Base-by-base conservation (phyloP, 1,140 invertebrate genomes). In the Euura saliciscinereae region DNA sequence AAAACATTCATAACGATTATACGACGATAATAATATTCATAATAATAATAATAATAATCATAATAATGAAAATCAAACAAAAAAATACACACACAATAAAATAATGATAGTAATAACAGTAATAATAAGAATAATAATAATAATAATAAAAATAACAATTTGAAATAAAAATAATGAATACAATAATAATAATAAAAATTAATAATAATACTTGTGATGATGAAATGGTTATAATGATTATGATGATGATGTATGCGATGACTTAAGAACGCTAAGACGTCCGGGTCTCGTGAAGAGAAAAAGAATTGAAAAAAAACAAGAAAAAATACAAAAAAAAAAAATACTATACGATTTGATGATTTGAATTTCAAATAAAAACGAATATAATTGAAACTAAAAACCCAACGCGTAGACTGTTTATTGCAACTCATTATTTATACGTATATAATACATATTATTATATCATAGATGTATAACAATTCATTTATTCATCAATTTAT, bases 371-470 rank as follows among this genome's bases (percentile, higher is more conserved):
- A 87, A 88, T 88, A 88, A 88, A 28, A 88, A 77, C 81, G 82
- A 86, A 86, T 87, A 82, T 85, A 85, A 86, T 85, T 87, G 77
- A 87, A 85, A 87, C 78, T 85, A 80, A 85, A 80, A 86, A 83
- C 78, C 73, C 83, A 77, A 79, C 83, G 80, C 79, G 76, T 79
- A 85, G 82, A 86, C 79, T 87, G 80, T 86, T 84, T 84, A 86
- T 86, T 86, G 81, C 78, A 42, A 44, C 8, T 67, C 51, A 67
- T 44, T 4, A 67, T 44, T 67, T 11, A 11, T 44, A 42, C 28
- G 8, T 8, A 3, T 42, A 44, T 42, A 10, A 67, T 67, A 10
- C 8, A 10, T 67, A 42, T 67, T 67, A 67, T 44, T 67, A 28
- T 10, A 10, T 64, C 13, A 10, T 64, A 10, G 8, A 64, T 13